Percentiles rank a stretch among this genome's conserved stretches.
These are phyloP conservation scores for Amblyopsis rosae DNA, from an alignment of 2,113 vertebrate genomes.

Conservation along the genomic window DNA sequence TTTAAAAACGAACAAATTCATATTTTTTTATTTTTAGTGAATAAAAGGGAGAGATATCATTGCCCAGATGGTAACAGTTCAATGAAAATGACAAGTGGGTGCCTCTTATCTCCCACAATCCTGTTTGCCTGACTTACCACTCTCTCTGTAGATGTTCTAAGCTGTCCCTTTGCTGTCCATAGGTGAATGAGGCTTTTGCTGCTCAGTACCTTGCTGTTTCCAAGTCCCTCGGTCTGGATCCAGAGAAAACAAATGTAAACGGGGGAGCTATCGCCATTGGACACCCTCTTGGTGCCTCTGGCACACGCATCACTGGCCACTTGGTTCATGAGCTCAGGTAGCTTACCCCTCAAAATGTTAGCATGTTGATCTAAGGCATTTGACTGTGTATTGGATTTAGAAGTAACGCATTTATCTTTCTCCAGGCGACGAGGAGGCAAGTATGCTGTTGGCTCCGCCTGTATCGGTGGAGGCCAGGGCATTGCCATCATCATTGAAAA, in stretches of 20 bases:
- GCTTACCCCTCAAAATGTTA: background rate
- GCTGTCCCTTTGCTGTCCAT: slow-evolving; percentile 19
- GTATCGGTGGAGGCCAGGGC: slow-evolving; percentile 95
- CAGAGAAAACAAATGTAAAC: slow-evolving; percentile 87
- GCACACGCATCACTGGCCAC: slow-evolving; percentile 88
- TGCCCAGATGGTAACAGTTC: no score
- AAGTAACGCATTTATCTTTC: slow-evolving; percentile 16
- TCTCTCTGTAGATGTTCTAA: background rate
- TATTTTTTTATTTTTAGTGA: no score
- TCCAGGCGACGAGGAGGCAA: slow-evolving; percentile 88
- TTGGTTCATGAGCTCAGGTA: slow-evolving; percentile 93
- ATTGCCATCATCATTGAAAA: slow-evolving; percentile 90
- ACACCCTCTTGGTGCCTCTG: slow-evolving; percentile 90
- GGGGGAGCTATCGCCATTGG: slow-evolving; percentile 94
- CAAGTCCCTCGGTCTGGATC: slow-evolving; percentile 84
- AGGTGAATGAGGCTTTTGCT: slow-evolving; percentile 98
- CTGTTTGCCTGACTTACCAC: no score
- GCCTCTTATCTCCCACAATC: background rate
- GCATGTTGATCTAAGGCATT: background rate
- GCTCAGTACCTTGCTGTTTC: slow-evolving; percentile 90
- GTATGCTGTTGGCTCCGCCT: slow-evolving; percentile 91
- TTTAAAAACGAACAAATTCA: no score
- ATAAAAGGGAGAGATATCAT: background rate
- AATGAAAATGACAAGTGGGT: no score
- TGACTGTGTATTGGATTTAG: background rate